Base-by-base conservation (phyloP, 2,888 invertebrate genomes). In the Leptopilina syphax region DNA sequence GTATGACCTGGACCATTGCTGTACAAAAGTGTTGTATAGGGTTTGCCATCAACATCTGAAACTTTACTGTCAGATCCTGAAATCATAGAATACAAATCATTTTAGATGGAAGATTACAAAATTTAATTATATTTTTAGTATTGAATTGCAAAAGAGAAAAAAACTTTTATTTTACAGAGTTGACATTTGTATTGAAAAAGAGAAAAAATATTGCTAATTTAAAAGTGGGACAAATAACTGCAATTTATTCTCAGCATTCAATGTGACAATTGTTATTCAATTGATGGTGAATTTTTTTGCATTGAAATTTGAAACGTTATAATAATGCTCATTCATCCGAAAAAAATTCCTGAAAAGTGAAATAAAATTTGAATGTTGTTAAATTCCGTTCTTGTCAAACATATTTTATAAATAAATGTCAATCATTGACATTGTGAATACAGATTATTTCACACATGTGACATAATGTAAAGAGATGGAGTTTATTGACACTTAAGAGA, bases 1-100 rank as follows among this genome's bases (percentile, higher is more conserved):
- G 95, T 94, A 90, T 95, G 95, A 0, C 96, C 96, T 0, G 96
- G 96, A 0, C 96, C 96, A 84, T 96, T 96, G 2, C 96, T 96
- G 88, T 96, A 96, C 34, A 96, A 92, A 27, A 96, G 92, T 5
- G 96, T 96, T 18, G 96, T 96, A 89, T 96, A 96, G 0, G 95
- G 95, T 84, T 96, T 93, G 0, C 95, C 95, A 88, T 96, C 96
- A 76, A 96, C 93, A 88, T 96, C 96, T 0, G 96, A 96, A 1
- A 94, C 93, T 88, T 96, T 95, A 81, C 94, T 95, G 91, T 96
- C 96, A 10, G 95, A 94, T 84, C 96, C 96, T 96, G 92, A 34
- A 89, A 87, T 76, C 50, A 80, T 3, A 44, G 44, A 44, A 79
- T 7, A 60, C 18, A n/a, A 7, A 60, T 60, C 18, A 60, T n/a